Evolutionary conservation across 2,113 vertebrate species (phyloP).

Genomic region (Brachypodius melanocephalos): DNA sequence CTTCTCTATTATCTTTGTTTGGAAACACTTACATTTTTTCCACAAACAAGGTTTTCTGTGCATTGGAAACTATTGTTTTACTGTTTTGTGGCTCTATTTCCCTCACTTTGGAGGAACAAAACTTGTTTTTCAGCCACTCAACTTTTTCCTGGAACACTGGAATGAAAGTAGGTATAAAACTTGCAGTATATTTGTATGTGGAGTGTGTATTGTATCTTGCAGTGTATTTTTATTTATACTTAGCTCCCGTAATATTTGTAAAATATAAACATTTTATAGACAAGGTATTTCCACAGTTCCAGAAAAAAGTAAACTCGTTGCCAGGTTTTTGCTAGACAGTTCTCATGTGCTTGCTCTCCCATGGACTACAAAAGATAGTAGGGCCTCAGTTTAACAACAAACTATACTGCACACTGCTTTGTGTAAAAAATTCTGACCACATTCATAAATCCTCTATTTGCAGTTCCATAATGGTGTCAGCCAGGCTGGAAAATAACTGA

Average conservation of each 20-base stretch:
- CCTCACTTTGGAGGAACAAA: not conserved
- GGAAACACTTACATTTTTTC: not conserved
- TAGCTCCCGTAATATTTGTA: not conserved
- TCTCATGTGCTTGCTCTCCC: not conserved
- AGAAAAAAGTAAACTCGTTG: not conserved
- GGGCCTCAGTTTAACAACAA: not conserved
- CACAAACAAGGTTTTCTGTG: not conserved
- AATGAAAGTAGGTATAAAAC: not conserved
- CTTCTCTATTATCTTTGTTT: not conserved
- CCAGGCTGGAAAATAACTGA: not conserved
- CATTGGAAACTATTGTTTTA: not conserved
- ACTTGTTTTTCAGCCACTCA: not conserved
- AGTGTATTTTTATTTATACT: not conserved
- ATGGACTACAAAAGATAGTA: not conserved
- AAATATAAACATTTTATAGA: not conserved
- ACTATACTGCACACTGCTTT: not conserved
- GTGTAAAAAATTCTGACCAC: not conserved
- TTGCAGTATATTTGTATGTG: no score
- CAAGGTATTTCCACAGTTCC: not conserved
- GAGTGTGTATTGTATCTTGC: not conserved
- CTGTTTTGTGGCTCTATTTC: not conserved
- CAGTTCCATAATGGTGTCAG: not conserved
- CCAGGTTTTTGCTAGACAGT: not conserved
- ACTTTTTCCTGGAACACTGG: not conserved
- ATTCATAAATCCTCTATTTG: not conserved